Conservation (phyloP, 2,888 invertebrate genomes). For the Diachrysia chrysitis region DNA sequence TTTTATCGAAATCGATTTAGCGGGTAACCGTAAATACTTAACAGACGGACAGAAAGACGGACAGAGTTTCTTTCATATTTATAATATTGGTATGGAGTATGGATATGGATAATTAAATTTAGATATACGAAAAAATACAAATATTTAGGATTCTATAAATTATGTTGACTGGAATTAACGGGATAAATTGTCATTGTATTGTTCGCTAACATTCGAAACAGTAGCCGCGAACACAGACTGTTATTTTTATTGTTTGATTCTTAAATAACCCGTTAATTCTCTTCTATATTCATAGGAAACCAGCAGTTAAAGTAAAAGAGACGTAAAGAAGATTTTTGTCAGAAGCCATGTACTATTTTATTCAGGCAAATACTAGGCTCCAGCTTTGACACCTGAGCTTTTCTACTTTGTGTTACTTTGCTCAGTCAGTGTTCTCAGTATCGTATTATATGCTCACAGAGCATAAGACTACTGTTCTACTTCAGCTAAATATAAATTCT, state of each 20-base stretch:
- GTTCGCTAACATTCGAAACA: too few relatives aligned
- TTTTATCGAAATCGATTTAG: too few relatives aligned
- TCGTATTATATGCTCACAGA: neutral
- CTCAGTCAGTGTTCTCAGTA: neutral
- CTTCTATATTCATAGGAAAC: neutral
- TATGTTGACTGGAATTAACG: too few relatives aligned
- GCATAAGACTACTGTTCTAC: neutral
- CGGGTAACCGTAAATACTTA: too few relatives aligned
- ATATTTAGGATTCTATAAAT: too few relatives aligned
- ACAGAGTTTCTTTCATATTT: too few relatives aligned
- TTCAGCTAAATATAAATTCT: too few relatives aligned
- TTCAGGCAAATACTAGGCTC: neutral
- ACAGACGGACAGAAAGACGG: too few relatives aligned
- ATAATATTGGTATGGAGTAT: too few relatives aligned
- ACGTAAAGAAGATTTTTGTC: neutral
- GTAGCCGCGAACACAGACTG: neutral
- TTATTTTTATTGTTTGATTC: neutral
- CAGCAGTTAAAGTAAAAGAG: neutral
- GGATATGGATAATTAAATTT: too few relatives aligned
- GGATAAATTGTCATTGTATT: too few relatives aligned
- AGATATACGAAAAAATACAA: too few relatives aligned
- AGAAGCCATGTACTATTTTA: neutral
- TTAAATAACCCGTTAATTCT: neutral
- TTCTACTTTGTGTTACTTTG: neutral
- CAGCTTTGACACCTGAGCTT: neutral